A percentile compares a stretch with the other conserved stretches of the same genome.
phyloP scores from a whole-genome alignment of 2,888 invertebrate genomes.

The Liopterus haemorrhoidalis region DNA sequence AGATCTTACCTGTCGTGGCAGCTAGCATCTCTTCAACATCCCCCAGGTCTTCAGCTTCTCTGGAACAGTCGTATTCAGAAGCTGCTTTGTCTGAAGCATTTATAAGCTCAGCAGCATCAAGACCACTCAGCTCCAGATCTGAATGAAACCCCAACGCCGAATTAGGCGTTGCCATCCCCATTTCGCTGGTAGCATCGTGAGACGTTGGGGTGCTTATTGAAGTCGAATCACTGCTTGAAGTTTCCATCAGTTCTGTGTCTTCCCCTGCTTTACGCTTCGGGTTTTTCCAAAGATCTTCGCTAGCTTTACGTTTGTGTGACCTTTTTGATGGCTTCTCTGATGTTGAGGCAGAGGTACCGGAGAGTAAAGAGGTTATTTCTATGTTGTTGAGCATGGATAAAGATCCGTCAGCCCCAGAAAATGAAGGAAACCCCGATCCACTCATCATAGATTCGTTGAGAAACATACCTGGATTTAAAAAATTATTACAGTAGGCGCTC shows the following conservation, averaged over 20 bases:
- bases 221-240: conserved; percentile 59
- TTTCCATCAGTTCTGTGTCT: conserved; percentile 54
- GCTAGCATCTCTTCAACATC: conserved; percentile 54
- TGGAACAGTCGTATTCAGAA: conserved; percentile 57
- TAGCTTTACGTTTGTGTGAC: conserved; percentile 55
- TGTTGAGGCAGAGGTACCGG: conserved; percentile 32
- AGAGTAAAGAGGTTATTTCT: conserved; percentile 42
- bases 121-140: conserved; percentile 57
- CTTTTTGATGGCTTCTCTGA: conserved; percentile 50
- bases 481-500: too few relatives aligned
- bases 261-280: conserved; percentile 58
- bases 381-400: conserved; percentile 38
- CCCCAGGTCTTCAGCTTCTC: conserved; percentile 53
- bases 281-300: conserved; percentile 55
- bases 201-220: conserved; percentile 53
- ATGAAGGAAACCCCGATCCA: conserved; percentile 42
- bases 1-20: conserved; percentile 23
- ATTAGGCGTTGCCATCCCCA: conserved; percentile 48
- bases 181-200: conserved; percentile 47
- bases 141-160: conserved; percentile 55
- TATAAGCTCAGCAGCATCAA: conserved; percentile 56
- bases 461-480: conserved; percentile 41
- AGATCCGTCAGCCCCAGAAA: conserved; percentile 38
- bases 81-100: conserved; percentile 45
- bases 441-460: conserved; percentile 43